phyloP scores from a whole-genome alignment of 2,888 invertebrate genomes.

The Plagodis pulveraria region DNA sequence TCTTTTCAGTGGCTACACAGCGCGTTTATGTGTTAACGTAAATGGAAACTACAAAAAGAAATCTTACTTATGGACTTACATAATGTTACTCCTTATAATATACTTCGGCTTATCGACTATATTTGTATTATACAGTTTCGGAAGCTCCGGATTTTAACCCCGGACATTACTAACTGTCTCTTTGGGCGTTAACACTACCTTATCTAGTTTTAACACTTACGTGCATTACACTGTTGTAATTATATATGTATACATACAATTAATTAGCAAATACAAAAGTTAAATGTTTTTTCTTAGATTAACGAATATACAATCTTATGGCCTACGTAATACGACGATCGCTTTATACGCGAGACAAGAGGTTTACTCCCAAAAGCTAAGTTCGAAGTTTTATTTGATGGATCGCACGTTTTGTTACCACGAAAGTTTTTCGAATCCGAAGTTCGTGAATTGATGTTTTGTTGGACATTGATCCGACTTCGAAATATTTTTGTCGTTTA shows the following conservation, averaged over 20 bases:
- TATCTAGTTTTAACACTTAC: slow-evolving; percentile 6
- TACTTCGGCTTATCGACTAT: slow-evolving; percentile 17
- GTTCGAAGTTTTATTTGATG: no score
- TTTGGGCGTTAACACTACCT: slow-evolving; percentile 31
- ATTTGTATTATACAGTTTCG: slow-evolving; percentile 20
- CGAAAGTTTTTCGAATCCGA: no score
- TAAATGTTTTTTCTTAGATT: no score
- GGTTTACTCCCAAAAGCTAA: no score
- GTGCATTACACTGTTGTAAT: neutral
- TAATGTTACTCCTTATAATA: slow-evolving; percentile 2
- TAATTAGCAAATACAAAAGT: neutral
- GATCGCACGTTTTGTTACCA: no score
- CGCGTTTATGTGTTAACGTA: slow-evolving; percentile 57
- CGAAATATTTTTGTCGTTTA: no score
- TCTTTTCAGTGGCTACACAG: slow-evolving; percentile 90
- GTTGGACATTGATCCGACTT: no score
- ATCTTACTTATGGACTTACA: slow-evolving; percentile 9
- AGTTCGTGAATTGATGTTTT: no score
- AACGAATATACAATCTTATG: no score
- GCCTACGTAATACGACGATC: no score
- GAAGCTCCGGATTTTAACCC: slow-evolving; percentile 37
- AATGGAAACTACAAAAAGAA: slow-evolving; percentile 8
- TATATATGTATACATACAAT: neutral
- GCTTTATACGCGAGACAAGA: no score
- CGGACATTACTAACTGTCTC: slow-evolving; percentile 32